Conservation (phyloP, 1,140 invertebrate genomes). For the Brachionus asplanchnoidis region DNA sequence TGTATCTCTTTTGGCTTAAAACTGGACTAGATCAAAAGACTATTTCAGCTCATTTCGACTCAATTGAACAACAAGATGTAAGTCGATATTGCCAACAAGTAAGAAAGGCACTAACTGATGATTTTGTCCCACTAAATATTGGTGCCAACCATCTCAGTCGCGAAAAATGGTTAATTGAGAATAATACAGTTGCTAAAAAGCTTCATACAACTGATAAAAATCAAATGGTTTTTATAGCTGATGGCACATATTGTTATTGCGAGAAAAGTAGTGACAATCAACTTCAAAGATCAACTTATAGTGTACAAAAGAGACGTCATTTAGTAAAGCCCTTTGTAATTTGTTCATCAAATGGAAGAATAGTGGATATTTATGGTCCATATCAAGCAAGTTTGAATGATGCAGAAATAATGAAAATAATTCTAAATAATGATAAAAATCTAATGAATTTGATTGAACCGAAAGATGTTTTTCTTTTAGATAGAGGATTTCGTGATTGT, state of each 20-base stretch:
- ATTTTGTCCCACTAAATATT: background rate
- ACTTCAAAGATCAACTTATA: background rate
- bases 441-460: background rate
- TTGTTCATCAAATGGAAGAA: background rate
- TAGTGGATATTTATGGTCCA: background rate
- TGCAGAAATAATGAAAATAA: background rate
- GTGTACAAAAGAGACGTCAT: background rate
- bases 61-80: background rate
- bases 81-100: background rate
- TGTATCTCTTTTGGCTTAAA: no score
- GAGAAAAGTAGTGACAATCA: background rate
- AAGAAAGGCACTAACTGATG: background rate
- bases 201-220: background rate
- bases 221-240: background rate
- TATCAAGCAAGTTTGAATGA: background rate
- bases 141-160: background rate
- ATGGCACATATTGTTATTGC: background rate
- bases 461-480: background rate
- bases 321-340: background rate
- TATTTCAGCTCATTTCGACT: background rate
- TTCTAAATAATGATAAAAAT: background rate
- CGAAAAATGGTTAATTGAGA: background rate
- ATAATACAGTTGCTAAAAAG: background rate
- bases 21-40: background rate
- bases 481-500: background rate